Conservation (phyloP, 2,888 invertebrate species). For the Drosophila bunnanda region DNA sequence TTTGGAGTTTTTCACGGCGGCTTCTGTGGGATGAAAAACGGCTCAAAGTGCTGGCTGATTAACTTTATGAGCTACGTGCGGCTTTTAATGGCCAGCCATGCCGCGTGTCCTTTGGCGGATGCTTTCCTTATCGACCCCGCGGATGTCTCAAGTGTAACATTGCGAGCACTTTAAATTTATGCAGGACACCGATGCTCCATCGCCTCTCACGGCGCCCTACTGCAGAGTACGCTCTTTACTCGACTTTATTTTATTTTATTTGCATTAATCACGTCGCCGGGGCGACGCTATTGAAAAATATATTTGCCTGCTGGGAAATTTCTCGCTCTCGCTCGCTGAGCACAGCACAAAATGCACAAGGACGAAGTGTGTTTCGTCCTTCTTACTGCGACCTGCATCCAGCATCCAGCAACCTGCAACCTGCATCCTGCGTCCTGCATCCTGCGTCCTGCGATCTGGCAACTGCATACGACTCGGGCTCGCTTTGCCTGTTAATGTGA, state of each 20-base stretch:
- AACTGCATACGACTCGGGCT: constrained; percentile 73
- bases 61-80: constrained; percentile 78
- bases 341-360: constrained; percentile 57
- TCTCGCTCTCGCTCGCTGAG: constrained; percentile 50
- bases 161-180: constrained; percentile 73
- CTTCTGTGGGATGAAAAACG: constrained; percentile 30
- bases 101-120: constrained; percentile 35
- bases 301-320: constrained; percentile 81
- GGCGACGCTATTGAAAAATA: constrained; percentile 79
- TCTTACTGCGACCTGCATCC: constrained; percentile 7
- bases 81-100: constrained; percentile 67
- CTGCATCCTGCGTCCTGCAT: constrained; percentile 24
- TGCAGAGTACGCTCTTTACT: constrained; percentile 52
- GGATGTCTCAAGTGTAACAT: constrained; percentile 74
- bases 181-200: constrained; percentile 50
- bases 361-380: constrained; percentile 45
- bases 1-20: constrained; percentile 4
- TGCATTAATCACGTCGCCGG: constrained; percentile 79
- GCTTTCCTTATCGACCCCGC: constrained; percentile 55
- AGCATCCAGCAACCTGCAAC: constrained; percentile 2
- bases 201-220: not conserved
- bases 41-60: constrained; percentile 65
- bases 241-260: constrained; percentile 81
- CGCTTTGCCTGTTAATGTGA: constrained; percentile 80
- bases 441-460: constrained; percentile 54